Conservation (phyloP, 2,797 vertebrate species). For the Ceyx erithaca region DNA sequence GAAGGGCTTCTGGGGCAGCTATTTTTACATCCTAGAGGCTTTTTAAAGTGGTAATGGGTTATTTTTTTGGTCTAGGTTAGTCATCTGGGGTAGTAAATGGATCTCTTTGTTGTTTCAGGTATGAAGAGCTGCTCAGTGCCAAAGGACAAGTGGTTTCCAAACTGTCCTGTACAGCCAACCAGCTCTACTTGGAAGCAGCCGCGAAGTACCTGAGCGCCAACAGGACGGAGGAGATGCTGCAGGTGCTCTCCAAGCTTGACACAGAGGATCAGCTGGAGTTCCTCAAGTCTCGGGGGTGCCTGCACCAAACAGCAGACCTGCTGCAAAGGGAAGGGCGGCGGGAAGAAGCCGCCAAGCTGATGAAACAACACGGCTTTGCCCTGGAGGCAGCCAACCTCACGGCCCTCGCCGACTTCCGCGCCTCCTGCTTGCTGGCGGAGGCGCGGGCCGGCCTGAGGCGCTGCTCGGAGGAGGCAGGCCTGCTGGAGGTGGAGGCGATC, state of each 20-base stretch:
- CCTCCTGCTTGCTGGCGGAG: too few species aligned
- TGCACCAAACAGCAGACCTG: constrained; percentile 79
- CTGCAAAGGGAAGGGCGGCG: constrained; percentile 71
- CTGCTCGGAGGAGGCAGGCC: too few species aligned
- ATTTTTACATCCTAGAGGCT: neutral
- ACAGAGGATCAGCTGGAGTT: constrained; percentile 83
- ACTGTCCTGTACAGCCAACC: constrained; percentile 76
- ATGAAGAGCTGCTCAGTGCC: constrained; percentile 67
- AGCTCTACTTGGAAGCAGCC: constrained; percentile 82
- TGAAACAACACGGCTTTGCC: constrained; percentile 79
- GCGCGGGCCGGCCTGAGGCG: too few species aligned
- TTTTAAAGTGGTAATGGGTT: neutral
- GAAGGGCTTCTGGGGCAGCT: neutral
- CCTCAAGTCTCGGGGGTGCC: constrained; percentile 74
- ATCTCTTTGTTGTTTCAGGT: constrained; percentile 59
- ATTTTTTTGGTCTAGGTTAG: neutral
- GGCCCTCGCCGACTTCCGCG: constrained; percentile 10
- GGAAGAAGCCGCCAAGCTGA: constrained; percentile 82
- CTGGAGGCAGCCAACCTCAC: constrained; percentile 81
- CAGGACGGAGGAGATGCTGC: constrained; percentile 78
- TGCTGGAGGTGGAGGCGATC: too few species aligned
- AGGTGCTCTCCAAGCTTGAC: constrained; percentile 79
- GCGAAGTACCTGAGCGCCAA: constrained; percentile 77
- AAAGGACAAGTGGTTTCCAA: constrained; percentile 60
- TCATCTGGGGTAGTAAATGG: neutral